Conservation (phyloP, 2,113 vertebrate genomes). For the Zosterops hypoxanthus region DNA sequence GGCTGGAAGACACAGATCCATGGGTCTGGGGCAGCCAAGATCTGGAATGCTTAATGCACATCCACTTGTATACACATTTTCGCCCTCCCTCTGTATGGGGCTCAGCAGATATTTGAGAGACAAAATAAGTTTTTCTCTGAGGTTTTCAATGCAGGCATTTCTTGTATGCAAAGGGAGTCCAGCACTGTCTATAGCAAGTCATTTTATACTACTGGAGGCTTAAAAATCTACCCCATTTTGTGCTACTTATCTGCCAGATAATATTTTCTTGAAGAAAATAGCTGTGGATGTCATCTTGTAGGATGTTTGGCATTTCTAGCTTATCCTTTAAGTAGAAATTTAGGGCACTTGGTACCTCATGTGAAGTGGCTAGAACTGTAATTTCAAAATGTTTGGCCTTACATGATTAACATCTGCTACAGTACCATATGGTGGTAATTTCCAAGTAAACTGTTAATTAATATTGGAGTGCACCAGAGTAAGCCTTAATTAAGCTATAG, state of each 20-base stretch:
- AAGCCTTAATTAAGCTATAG: conserved; percentile 43
- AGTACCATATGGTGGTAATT: conserved; percentile 59
- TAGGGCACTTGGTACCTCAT: conserved; percentile 4
- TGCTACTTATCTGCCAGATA: neutral
- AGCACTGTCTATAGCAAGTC: neutral
- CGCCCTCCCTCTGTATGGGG: accelerated
- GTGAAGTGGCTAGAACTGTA: conserved; percentile 25
- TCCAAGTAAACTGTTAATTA: conserved; percentile 66
- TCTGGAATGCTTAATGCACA: neutral
- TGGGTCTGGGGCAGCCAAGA: neutral
- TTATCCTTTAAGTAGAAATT: neutral
- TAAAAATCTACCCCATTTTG: neutral
- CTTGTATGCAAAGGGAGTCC: neutral
- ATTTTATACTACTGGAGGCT: neutral
- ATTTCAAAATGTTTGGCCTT: conserved; percentile 37
- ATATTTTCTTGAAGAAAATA: neutral
- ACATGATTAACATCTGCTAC: conserved; percentile 55
- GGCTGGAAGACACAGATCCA: neutral
- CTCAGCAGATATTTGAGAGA: neutral
- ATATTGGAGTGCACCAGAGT: neutral
- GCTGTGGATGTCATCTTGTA: neutral
- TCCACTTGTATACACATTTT: accelerated
- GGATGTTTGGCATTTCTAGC: neutral
- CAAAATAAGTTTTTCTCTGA: neutral
- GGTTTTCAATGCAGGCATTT: neutral